Conservation (phyloP, 2,888 invertebrate species). For the Polyommatus icarus region DNA sequence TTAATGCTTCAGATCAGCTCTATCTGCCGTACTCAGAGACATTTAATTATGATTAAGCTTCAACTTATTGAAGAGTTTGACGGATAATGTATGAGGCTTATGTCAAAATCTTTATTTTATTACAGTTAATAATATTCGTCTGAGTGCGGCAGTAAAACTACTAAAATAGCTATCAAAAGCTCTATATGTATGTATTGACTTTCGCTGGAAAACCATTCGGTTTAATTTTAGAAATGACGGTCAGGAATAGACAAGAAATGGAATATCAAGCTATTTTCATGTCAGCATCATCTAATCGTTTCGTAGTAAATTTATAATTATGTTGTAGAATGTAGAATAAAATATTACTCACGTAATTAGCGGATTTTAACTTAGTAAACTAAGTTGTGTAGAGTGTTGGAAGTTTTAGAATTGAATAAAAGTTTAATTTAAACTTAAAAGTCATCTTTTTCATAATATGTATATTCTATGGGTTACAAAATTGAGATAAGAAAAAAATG, state of each 20-base stretch:
- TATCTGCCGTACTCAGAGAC: no score
- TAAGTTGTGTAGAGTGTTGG: background rate
- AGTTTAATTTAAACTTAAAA: background rate
- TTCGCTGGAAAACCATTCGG: constrained; percentile 58
- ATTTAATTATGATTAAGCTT: no score
- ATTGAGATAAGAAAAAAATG: constrained; percentile 34
- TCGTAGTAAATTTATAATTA: constrained; percentile 9
- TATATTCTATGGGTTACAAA: constrained; percentile 33
- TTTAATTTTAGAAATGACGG: constrained; percentile 48
- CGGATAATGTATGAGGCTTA: no score
- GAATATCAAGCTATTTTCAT: constrained; percentile 39
- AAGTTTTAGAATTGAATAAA: background rate
- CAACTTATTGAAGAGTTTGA: no score
- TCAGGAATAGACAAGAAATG: constrained; percentile 48
- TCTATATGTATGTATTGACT: constrained; percentile 50
- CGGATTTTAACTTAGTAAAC: background rate
- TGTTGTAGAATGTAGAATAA: background rate
- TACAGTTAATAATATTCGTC: background rate
- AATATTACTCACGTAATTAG: background rate
- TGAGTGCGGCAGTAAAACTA: background rate
- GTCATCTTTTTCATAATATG: background rate
- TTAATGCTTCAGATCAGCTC: no score
- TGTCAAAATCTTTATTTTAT: no score
- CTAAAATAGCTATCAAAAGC: constrained; percentile 37
- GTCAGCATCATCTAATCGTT: constrained; percentile 27